Evolutionary conservation across 1,140 invertebrate genomes (phyloP).

Genomic region (Caenorhabditis briggsae): DNA sequence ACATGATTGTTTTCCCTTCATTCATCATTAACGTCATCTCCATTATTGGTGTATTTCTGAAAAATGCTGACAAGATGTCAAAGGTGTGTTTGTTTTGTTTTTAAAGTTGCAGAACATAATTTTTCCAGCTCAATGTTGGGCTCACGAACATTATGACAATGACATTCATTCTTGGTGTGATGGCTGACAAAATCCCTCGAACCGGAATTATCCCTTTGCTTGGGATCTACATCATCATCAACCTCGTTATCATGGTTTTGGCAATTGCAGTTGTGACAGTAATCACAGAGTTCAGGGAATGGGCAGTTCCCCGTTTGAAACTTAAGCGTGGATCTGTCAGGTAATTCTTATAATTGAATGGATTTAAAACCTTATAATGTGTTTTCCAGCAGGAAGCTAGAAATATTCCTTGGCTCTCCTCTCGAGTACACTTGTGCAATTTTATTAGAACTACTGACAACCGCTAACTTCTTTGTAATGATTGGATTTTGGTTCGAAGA

Average conservation of each 20-base stretch:
- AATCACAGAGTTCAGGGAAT: neutral
- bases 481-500: conserved; percentile 43
- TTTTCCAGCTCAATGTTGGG: conserved; percentile 7
- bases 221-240: conserved; percentile 28
- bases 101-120: too few relatives aligned
- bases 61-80: neutral
- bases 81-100: neutral
- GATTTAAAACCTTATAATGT: too few relatives aligned
- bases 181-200: conserved; percentile 1
- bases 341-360: neutral
- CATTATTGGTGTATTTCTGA: neutral
- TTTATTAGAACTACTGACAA: conserved; percentile 9
- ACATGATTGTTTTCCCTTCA: conserved; percentile 16
- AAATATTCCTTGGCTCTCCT: conserved; percentile 7
- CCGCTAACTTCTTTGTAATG: conserved; percentile 47
- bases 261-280: neutral
- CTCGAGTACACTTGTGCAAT: conserved; percentile 39
- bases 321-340: neutral
- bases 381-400: conserved; percentile 15
- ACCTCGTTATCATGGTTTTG: conserved; percentile 10
- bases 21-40: conserved; percentile 11
- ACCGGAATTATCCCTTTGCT: conserved; percentile 5
- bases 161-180: conserved; percentile 7
- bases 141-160: conserved; percentile 33
- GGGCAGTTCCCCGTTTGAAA: neutral